phyloP scores from a whole-genome alignment of 2,113 vertebrate species.

The Spea multiplicata region DNA sequence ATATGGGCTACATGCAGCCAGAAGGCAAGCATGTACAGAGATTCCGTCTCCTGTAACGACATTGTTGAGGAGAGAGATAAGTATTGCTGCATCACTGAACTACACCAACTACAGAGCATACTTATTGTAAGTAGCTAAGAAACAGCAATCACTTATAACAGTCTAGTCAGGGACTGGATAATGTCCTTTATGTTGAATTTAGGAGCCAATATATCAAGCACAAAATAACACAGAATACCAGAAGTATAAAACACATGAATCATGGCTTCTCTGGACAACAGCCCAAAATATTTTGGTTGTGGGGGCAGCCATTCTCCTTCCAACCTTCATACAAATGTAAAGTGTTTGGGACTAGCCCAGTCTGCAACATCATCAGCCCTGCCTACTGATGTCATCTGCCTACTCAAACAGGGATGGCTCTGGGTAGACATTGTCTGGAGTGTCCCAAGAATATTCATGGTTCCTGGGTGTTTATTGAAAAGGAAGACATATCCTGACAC shows the following conservation, averaged over 20 bases:
- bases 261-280: too few species aligned
- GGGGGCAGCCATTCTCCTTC: too few species aligned
- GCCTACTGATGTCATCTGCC: too few species aligned
- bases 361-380: too few species aligned
- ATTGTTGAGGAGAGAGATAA: neutral
- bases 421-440: too few species aligned
- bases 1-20: conserved; percentile 35
- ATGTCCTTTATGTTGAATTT: neutral
- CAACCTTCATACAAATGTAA: too few species aligned
- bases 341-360: too few species aligned
- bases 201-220: neutral
- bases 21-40: conserved; percentile 18
- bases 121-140: neutral
- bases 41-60: conserved; percentile 7
- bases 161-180: neutral
- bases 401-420: too few species aligned
- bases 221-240: neutral
- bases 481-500: too few species aligned
- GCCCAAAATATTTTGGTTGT: too few species aligned
- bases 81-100: neutral
- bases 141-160: neutral
- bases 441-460: too few species aligned
- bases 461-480: too few species aligned
- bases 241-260: neutral
- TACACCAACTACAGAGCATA: neutral